phyloP scores from a whole-genome alignment of 2,797 vertebrate species.

The Todus mexicanus region DNA sequence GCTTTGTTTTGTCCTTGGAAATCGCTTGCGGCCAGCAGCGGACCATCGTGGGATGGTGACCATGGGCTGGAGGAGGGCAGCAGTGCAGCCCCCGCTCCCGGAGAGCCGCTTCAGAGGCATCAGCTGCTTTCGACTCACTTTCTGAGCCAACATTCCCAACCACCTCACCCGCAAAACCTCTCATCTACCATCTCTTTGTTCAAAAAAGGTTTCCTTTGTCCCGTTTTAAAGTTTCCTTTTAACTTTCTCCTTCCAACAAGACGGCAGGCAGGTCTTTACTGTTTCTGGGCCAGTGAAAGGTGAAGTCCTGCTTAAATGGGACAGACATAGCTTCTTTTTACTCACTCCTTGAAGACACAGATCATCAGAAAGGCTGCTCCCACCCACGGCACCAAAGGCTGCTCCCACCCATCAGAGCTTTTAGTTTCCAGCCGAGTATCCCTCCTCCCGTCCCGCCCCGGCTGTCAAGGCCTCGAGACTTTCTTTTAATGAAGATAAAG shows the following conservation, averaged over 20 bases:
- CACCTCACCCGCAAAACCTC: background rate
- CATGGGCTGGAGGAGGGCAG: background rate
- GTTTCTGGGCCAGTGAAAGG: background rate
- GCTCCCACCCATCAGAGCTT: too few relatives aligned
- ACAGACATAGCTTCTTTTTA: background rate
- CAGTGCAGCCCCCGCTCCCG: background rate
- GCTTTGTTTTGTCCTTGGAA: constrained; percentile 26
- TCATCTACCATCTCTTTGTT: fast-evolving
- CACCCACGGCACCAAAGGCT: background rate
- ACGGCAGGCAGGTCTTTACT: fast-evolving
- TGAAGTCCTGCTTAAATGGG: background rate
- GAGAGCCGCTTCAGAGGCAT: fast-evolving
- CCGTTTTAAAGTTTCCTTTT: background rate
- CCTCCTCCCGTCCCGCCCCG: fast-evolving
- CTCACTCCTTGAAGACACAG: background rate
- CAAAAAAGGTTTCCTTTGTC: background rate
- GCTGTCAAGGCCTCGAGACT: fast-evolving
- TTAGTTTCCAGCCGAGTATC: background rate
- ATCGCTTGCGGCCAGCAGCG: background rate
- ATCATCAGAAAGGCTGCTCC: background rate
- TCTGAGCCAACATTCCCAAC: background rate
- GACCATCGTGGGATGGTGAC: fast-evolving
- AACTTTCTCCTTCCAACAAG: background rate
- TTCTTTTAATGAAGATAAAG: fast-evolving
- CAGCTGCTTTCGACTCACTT: background rate